Evolutionary conservation across 1,140 invertebrate species (phyloP).

Genomic region (Tetramorium parvispinum): DNA sequence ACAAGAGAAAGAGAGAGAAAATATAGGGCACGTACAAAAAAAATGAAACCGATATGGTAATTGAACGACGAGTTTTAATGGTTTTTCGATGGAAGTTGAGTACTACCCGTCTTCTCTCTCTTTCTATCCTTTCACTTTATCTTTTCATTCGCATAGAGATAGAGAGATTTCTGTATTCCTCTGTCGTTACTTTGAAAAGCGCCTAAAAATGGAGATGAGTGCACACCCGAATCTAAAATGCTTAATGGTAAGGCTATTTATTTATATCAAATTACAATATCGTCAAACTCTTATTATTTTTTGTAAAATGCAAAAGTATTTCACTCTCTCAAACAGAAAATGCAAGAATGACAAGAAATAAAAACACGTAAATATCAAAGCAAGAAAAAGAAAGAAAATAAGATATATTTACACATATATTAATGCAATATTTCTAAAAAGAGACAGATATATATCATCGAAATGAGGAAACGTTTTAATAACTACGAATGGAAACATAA

Average conservation of each 20-base stretch:
- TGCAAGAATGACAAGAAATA: neutral
- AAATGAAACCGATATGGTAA: constrained; percentile 11
- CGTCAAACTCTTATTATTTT: neutral
- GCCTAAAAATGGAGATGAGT: constrained; percentile 54
- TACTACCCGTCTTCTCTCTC: constrained; percentile 50
- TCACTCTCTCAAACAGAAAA: neutral
- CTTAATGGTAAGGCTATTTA: constrained; percentile 76
- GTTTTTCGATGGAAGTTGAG: constrained; percentile 28
- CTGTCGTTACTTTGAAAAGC: constrained; percentile 76
- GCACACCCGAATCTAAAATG: constrained; percentile 81
- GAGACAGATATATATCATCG: neutral
- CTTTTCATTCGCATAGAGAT: constrained; percentile 67
- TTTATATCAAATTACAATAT: constrained; percentile 2
- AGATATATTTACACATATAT: neutral
- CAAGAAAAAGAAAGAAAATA: neutral
- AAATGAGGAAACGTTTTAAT: constrained; percentile 1
- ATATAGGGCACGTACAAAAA: constrained; percentile 27
- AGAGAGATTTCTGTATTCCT: constrained; percentile 72
- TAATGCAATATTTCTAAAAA: neutral
- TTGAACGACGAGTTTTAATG: constrained; percentile 46
- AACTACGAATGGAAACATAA: neutral
- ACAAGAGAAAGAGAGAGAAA: constrained; percentile 62
- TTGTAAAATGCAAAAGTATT: neutral
- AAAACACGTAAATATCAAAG: neutral
- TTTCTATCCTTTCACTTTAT: constrained; percentile 62